A percentile compares a stretch with the other conserved stretches of the same genome.
These are phyloP conservation scores for Aplochiton taeniatus DNA, from an alignment of 2,797 vertebrate genomes.

Conservation along the genomic window DNA sequence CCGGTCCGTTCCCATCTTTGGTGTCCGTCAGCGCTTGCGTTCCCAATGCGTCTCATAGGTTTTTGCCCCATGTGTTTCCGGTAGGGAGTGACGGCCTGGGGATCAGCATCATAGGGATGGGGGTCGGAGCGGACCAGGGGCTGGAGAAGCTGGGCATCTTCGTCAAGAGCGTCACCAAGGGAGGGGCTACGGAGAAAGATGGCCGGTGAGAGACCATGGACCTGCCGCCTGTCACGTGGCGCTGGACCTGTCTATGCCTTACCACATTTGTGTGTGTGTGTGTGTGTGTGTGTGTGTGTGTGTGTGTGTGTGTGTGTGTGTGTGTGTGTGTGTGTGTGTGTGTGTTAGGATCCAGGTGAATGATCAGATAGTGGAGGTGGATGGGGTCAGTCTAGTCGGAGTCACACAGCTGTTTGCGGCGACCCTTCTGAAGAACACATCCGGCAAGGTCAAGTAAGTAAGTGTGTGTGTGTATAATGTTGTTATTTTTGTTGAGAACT, in stretches of 20 bases:
- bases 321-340: not conserved
- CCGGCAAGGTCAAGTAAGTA: conserved; percentile 85
- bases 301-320: conserved; percentile 13
- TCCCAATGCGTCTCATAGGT: not conserved
- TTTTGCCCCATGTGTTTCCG: not conserved
- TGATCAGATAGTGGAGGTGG: conserved; percentile 93
- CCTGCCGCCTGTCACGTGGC: not conserved
- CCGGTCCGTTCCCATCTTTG: not conserved
- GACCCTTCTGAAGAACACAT: conserved; percentile 89
- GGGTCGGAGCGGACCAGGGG: conserved; percentile 90
- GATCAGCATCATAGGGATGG: conserved; percentile 94
- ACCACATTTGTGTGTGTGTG: not conserved
- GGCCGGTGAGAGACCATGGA: conserved; percentile 74
- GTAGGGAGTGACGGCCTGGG: conserved; percentile 86
- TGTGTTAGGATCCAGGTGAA: conserved; percentile 84
- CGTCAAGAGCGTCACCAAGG: conserved; percentile 89
- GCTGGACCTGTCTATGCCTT: not conserved
- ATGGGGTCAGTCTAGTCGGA: conserved; percentile 87
- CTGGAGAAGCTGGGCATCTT: conserved; percentile 92
- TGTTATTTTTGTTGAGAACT: not conserved
- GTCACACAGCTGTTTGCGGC: conserved; percentile 92
- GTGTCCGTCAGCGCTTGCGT: not conserved
- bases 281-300: conserved; percentile 9
- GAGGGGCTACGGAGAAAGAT: conserved; percentile 84
- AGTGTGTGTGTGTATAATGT: not conserved